phyloP scores from a whole-genome alignment of 1,140 invertebrate species.

The Carcinoscorpius rotundicauda region DNA sequence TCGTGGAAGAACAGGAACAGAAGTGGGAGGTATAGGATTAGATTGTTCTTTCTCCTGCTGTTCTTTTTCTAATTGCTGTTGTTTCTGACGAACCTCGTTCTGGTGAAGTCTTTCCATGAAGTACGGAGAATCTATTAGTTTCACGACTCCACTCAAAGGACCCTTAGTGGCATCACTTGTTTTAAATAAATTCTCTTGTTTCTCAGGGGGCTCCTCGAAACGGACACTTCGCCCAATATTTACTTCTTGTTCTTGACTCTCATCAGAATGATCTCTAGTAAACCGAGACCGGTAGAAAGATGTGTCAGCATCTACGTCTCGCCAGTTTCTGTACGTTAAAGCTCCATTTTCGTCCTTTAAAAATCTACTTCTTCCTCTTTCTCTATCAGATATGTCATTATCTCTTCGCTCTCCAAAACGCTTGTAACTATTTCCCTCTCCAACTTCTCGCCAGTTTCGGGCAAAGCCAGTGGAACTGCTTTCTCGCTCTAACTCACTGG shows the following conservation, averaged over 20 bases:
- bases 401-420: conserved; percentile 14
- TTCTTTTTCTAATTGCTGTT: conserved; percentile 54
- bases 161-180: conserved; percentile 78
- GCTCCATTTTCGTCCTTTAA: background rate
- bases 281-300: conserved; percentile 30
- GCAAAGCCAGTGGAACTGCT: background rate
- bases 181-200: conserved; percentile 51
- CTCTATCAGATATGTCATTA: conserved; percentile 25
- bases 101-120: conserved; percentile 71
- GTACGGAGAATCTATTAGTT: conserved; percentile 73
- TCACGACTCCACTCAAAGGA: conserved; percentile 75
- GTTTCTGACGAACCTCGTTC: conserved; percentile 53
- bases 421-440: conserved; percentile 3
- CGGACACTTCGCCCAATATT: conserved; percentile 34
- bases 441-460: background rate
- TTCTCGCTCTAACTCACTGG: background rate
- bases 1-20: conserved; percentile 7
- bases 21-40: conserved; percentile 4
- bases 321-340: background rate
- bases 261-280: conserved; percentile 17
- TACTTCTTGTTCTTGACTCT: conserved; percentile 14
- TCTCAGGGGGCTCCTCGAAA: conserved; percentile 29
- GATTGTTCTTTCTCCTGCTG: conserved; percentile 3
- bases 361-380: conserved; percentile 24
- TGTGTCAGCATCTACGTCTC: conserved; percentile 44